Conservation (phyloP, 1,140 invertebrate genomes). For the Drosophila rhopaloa region DNA sequence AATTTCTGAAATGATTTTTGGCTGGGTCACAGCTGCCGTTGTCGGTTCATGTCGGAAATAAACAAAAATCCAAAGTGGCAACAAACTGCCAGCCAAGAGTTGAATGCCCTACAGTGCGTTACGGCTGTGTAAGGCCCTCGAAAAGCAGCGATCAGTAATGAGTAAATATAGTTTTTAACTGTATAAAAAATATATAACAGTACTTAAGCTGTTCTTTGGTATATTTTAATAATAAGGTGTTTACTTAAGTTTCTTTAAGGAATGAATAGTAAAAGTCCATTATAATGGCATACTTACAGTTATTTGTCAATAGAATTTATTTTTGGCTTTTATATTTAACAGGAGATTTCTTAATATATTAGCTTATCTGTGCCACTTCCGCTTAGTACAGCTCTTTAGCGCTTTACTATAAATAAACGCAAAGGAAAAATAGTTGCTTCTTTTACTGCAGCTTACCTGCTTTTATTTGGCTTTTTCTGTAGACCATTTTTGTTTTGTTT, state of each 20-base stretch:
- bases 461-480: constrained; percentile 3
- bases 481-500: not conserved
- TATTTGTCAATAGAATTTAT: too few species aligned
- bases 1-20: constrained; percentile 40
- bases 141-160: too few species aligned
- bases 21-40: constrained; percentile 23
- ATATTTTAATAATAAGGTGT: too few species aligned
- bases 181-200: too few species aligned
- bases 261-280: too few species aligned
- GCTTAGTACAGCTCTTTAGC: not conserved
- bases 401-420: constrained; percentile 9
- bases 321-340: not conserved
- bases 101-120: constrained; percentile 24
- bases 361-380: not conserved
- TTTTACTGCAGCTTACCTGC: constrained; percentile 16
- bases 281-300: too few species aligned
- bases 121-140: not conserved
- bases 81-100: not conserved
- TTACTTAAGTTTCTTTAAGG: too few species aligned
- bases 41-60: constrained; percentile 48
- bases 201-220: too few species aligned
- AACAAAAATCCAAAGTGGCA: constrained; percentile 26
- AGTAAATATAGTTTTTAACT: not conserved
- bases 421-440: constrained; percentile 10
- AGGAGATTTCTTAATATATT: not conserved